Evolutionary conservation across 2,113 vertebrate genomes (phyloP).

Genomic region (Indicator indicator): DNA sequence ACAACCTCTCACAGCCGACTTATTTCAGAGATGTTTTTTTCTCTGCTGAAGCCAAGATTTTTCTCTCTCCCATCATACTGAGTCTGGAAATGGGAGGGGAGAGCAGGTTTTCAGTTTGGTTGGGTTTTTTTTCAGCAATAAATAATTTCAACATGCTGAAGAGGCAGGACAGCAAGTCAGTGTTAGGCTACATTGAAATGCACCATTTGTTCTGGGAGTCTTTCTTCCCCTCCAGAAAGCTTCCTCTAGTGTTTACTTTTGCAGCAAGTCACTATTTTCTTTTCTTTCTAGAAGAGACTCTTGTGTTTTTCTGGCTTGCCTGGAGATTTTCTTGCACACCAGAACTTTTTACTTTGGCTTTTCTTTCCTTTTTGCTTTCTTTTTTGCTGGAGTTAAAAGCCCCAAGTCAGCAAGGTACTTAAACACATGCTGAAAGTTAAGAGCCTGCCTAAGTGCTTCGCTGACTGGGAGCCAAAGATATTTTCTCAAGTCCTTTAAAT

Average conservation of each 20-base stretch:
- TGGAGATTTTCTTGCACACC: not conserved
- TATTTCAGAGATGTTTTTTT: slow-evolving; percentile 53
- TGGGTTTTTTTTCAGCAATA: not conserved
- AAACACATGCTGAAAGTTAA: slow-evolving; percentile 68
- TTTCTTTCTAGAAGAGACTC: not conserved
- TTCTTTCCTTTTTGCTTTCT: slow-evolving; percentile 13
- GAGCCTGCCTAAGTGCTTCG: slow-evolving; percentile 64
- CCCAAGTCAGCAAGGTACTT: slow-evolving; percentile 65
- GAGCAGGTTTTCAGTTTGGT: not conserved
- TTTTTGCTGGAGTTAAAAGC: slow-evolving; percentile 32
- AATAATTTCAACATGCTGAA: slow-evolving; percentile 30
- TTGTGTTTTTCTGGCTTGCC: not conserved
- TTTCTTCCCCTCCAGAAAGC: not conserved
- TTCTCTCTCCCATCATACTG: not conserved
- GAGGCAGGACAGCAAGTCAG: not conserved
- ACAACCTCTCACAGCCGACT: slow-evolving; percentile 43
- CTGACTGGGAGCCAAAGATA: slow-evolving; percentile 62
- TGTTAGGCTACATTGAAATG: not conserved
- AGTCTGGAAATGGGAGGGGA: not conserved
- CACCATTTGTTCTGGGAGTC: slow-evolving; percentile 41
- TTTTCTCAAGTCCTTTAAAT: slow-evolving; percentile 56
- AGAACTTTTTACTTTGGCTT: not conserved
- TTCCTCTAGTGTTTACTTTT: slow-evolving; percentile 32
- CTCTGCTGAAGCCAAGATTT: slow-evolving; percentile 15
- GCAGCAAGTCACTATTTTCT: not conserved